Evolutionary conservation across 1,140 invertebrate species (phyloP).

Genomic region (Macrobrachium nipponense): DNA sequence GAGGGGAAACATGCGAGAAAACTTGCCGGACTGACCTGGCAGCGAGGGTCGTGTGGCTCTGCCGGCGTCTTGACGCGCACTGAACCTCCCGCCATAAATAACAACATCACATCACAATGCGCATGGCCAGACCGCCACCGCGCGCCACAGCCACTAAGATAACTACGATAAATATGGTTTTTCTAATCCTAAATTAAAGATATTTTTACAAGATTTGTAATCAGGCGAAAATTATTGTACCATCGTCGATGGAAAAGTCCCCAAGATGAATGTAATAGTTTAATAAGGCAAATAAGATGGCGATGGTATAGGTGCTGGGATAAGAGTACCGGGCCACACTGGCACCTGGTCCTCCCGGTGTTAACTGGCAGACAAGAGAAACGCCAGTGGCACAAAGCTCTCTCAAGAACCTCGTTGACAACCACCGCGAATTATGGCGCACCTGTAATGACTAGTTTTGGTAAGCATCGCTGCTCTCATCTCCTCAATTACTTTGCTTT

Average conservation of each 20-base stretch:
- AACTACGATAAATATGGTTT: constrained; percentile 42
- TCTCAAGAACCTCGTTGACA: constrained; percentile 33
- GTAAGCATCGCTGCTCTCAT: constrained; percentile 32
- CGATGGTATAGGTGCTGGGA: not conserved
- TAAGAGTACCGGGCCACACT: not conserved
- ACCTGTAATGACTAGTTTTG: constrained; percentile 48
- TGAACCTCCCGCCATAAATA: constrained; percentile 61
- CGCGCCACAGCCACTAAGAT: constrained; percentile 53
- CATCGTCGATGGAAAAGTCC: constrained; percentile 8
- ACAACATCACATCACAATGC: constrained; percentile 61
- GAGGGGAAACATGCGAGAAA: constrained; percentile 56
- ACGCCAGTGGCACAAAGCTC: constrained; percentile 40
- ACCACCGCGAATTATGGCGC: constrained; percentile 38
- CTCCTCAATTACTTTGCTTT: constrained; percentile 34
- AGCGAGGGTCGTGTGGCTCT: constrained; percentile 59
- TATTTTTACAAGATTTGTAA: constrained; percentile 24
- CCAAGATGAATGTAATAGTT: constrained; percentile 27
- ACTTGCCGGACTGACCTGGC: constrained; percentile 60
- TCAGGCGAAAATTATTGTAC: constrained; percentile 7
- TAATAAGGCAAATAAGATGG: not conserved
- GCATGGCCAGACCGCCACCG: constrained; percentile 53
- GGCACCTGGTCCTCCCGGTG: constrained; percentile 35
- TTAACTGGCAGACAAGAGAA: constrained; percentile 35
- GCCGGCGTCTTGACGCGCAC: constrained; percentile 59
- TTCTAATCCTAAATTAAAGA: constrained; percentile 30